A percentile compares a stretch with the other conserved stretches of the same genome.
Evolutionary conservation across 2,113 vertebrate species (phyloP).

Genomic region (Strix aluco): DNA sequence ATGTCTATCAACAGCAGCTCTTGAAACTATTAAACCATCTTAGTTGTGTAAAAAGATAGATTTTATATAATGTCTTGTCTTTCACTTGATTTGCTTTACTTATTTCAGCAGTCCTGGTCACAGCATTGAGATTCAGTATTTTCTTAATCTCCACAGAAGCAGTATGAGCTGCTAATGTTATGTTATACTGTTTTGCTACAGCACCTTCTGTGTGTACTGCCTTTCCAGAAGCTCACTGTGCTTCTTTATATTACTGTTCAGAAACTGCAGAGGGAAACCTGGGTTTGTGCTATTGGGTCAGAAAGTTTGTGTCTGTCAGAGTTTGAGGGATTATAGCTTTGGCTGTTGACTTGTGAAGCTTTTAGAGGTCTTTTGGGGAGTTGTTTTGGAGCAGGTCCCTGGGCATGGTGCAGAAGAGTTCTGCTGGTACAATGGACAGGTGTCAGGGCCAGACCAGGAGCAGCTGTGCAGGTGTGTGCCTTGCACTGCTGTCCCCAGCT

Average conservation of each 20-base stretch:
- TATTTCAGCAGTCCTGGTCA: neutral
- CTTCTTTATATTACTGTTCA: neutral
- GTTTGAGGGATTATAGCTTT: neutral
- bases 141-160: neutral
- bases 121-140: neutral
- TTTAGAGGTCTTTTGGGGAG: neutral
- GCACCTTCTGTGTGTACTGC: neutral
- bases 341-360: neutral
- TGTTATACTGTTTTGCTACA: neutral
- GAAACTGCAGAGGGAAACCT: neutral
- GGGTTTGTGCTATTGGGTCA: neutral
- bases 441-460: neutral
- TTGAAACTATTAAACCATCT: neutral
- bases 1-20: neutral
- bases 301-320: neutral
- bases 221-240: neutral
- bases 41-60: neutral
- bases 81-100: neutral
- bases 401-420: neutral
- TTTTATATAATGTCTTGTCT: neutral
- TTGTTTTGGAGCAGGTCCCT: neutral
- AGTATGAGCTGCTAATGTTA: neutral
- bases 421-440: neutral
- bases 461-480: neutral
- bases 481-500: rapidly evolving